Percentiles rank a stretch among this genome's conserved stretches.
These are phyloP conservation scores for Hecatera dysodea DNA, from an alignment of 2,888 invertebrate genomes.

Conservation along the genomic window DNA sequence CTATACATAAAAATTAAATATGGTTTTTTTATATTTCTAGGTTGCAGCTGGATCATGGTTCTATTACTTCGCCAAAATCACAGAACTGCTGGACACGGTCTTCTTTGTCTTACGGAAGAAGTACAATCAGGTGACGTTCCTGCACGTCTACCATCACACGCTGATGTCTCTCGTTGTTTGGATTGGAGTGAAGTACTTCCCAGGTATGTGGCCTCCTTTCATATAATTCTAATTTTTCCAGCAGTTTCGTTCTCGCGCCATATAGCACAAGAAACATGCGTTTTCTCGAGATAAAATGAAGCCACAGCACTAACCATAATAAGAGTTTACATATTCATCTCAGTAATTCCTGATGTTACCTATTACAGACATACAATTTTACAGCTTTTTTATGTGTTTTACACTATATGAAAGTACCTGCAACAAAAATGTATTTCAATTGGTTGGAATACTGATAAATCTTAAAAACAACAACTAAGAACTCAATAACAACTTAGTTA, in stretches of 20 bases:
- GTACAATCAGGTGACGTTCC: slow-evolving; percentile 93
- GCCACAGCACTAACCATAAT: no score
- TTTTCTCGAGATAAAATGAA: no score
- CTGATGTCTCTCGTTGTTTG: slow-evolving; percentile 53
- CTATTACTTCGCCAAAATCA: slow-evolving; percentile 93
- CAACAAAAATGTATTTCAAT: no score
- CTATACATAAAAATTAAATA: background rate
- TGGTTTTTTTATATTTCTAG: slow-evolving; percentile 39
- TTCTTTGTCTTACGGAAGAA: slow-evolving; percentile 95
- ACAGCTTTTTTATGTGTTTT: no score
- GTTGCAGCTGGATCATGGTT: slow-evolving; percentile 54
- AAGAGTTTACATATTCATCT: no score
- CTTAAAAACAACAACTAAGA: no score
- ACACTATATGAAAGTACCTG: no score
- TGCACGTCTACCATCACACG: slow-evolving; percentile 92
- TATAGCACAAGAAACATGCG: no score
- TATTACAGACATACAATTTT: no score
- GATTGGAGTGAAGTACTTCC: slow-evolving; percentile 56
- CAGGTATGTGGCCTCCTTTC: slow-evolving; percentile 46
- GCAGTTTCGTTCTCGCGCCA: background rate
- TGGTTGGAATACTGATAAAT: no score
- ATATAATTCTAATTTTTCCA: background rate
- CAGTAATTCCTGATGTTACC: no score
- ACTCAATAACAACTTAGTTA: no score
- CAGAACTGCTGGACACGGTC: slow-evolving; percentile 93